Conservation (phyloP, 1,140 invertebrate genomes). For the Bacillus rossius region DNA sequence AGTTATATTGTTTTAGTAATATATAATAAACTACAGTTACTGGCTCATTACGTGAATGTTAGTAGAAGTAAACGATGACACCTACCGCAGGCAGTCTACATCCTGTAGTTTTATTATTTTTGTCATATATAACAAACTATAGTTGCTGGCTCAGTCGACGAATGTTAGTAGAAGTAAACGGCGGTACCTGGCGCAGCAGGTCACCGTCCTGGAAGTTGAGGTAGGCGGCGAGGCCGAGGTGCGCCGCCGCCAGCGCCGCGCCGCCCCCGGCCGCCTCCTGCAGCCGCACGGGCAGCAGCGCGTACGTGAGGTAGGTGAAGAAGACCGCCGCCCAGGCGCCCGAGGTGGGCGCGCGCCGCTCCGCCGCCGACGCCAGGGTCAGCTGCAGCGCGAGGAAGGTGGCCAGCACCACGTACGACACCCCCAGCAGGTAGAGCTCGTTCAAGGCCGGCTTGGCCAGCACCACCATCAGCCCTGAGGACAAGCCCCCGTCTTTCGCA, state of each 20-base stretch:
- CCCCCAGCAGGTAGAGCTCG: conserved; percentile 76
- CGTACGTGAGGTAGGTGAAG: conserved; percentile 85
- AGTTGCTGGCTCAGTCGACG: too few relatives aligned
- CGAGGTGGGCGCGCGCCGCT: conserved; percentile 37
- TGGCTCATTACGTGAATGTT: too few relatives aligned
- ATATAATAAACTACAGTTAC: too few relatives aligned
- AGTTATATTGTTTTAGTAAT: too few relatives aligned
- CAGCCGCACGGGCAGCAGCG: conserved; percentile 76
- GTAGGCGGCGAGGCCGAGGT: conserved; percentile 47
- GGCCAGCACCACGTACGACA: conserved; percentile 72
- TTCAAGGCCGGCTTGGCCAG: conserved; percentile 78
- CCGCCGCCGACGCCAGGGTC: conserved; percentile 46
- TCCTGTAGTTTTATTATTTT: too few relatives aligned
- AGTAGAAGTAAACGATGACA: too few relatives aligned
- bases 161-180: too few relatives aligned
- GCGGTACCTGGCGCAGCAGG: too few relatives aligned
- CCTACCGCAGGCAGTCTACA: too few relatives aligned
- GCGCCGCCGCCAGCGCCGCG: conserved; percentile 56
- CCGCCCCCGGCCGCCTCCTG: conserved; percentile 72
- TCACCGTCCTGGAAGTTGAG: too few relatives aligned
- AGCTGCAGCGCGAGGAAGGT: conserved; percentile 63
- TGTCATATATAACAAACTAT: too few relatives aligned
- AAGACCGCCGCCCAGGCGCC: conserved; percentile 57
- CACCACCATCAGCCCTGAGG: conserved; percentile 63
- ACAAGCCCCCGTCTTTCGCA: too few relatives aligned